Conservation (phyloP, 64 coral and sea anemone genomes). For the Montipora cactus region DNA sequence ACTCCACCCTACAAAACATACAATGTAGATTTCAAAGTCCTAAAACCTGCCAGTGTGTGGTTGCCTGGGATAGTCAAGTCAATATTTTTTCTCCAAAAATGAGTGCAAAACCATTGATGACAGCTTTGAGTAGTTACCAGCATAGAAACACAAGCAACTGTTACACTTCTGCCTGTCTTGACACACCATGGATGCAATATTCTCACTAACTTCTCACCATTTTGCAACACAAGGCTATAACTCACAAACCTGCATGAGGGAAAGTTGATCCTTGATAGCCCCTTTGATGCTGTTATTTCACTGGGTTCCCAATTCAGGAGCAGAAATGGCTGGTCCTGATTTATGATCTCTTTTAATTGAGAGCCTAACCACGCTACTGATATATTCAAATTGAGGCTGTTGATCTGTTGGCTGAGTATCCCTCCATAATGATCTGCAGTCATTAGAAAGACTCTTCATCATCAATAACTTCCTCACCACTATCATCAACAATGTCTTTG, state of each 20-base stretch:
- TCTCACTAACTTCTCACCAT: no score
- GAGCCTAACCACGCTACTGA: slow-evolving; percentile 80
- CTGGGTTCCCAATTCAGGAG: slow-evolving; percentile 88
- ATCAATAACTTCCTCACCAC: background rate
- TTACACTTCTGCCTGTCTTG: no score
- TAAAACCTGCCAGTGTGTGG: no score
- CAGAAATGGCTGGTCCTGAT: slow-evolving; percentile 53
- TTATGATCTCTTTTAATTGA: slow-evolving; percentile 37
- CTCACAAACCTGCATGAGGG: slow-evolving; percentile 78
- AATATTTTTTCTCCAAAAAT: no score
- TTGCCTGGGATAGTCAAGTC: no score
- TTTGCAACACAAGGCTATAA: no score
- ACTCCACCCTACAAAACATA: no score
- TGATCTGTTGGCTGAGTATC: slow-evolving; percentile 49
- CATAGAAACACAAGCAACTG: no score
- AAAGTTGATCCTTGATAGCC: slow-evolving; percentile 64
- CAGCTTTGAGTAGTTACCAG: no score
- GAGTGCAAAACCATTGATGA: no score
- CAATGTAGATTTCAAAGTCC: no score
- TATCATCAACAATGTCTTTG: background rate
- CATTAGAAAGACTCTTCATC: background rate
- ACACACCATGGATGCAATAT: no score
- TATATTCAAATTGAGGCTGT: slow-evolving; percentile 73
- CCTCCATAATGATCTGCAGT: slow-evolving; percentile 58
- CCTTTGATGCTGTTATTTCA: slow-evolving; percentile 36